Conservation (phyloP, 92 coral and sea anemone species). For the Paragorgia papillata region DNA sequence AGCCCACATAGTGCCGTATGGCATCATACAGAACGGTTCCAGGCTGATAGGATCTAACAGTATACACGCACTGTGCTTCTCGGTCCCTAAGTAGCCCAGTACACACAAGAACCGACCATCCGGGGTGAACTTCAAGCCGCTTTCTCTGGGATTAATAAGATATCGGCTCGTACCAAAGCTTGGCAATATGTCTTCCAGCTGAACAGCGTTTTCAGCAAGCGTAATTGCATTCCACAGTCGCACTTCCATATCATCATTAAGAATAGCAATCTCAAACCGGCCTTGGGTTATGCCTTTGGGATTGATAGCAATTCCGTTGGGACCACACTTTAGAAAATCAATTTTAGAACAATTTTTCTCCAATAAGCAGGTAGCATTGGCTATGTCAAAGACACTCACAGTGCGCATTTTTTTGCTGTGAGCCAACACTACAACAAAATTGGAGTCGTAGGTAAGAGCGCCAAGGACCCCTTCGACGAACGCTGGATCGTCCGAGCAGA, state of each 20-base stretch:
- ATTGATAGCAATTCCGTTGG: conserved; percentile 15
- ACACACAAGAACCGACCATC: conserved; percentile 25
- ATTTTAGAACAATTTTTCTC: conserved; percentile 6
- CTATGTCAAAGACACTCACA: conserved; percentile 19
- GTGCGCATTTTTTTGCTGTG: conserved; percentile 30
- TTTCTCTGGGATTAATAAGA: conserved; percentile 26
- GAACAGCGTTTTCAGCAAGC: not conserved
- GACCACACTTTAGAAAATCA: not conserved
- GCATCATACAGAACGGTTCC: conserved; percentile 16
- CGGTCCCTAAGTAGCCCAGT: not conserved
- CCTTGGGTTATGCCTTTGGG: conserved; percentile 11
- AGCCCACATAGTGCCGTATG: conserved; percentile 1
- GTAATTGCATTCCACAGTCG: conserved; percentile 13
- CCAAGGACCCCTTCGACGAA: conserved; percentile 35
- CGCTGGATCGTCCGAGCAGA: conserved; percentile 12
- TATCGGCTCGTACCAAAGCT: not conserved
- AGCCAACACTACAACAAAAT: conserved; percentile 17
- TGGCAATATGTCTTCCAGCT: not conserved
- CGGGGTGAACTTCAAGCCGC: conserved; percentile 21
- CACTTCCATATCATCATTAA: conserved; percentile 11
- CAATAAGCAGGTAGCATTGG: conserved; percentile 11
- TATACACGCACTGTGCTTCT: not conserved
- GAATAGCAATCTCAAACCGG: conserved; percentile 17
- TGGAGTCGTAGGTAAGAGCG: conserved; percentile 20
- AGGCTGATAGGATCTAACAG: conserved; percentile 14